phyloP scores from a whole-genome alignment of 2,113 vertebrate species.

The Ranitomeya imitator region DNA sequence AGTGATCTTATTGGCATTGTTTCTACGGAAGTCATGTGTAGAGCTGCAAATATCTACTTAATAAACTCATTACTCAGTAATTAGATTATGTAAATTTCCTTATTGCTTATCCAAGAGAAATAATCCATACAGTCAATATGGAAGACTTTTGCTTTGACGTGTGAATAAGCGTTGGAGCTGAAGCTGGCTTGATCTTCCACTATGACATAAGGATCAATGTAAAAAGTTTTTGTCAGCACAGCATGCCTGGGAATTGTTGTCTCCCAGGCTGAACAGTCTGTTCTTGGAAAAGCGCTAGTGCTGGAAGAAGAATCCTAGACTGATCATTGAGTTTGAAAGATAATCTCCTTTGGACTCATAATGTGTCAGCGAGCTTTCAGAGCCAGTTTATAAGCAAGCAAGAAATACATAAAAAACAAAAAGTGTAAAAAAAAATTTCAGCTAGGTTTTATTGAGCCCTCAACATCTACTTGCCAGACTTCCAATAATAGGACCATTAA shows the following conservation, averaged over 20 bases:
- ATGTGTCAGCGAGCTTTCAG: neutral
- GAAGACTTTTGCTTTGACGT: neutral
- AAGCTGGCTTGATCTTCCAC: constrained; percentile 6
- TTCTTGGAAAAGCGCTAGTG: constrained; percentile 26
- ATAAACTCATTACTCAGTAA: neutral
- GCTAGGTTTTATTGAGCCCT: neutral
- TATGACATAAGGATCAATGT: constrained; percentile 30
- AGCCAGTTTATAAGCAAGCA: neutral
- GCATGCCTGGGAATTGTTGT: constrained; percentile 21
- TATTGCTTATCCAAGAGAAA: neutral
- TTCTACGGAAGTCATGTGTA: neutral
- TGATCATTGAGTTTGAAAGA: neutral
- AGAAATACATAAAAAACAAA: neutral
- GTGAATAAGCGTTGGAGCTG: constrained; percentile 21
- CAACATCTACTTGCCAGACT: neutral
- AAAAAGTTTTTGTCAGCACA: constrained; percentile 3
- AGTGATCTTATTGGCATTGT: neutral
- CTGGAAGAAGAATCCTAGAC: constrained; percentile 13
- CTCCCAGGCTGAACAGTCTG: constrained; percentile 1
- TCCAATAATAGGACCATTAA: no score
- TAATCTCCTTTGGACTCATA: constrained; percentile 24
- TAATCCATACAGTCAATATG: constrained; percentile 16
- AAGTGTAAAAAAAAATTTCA: neutral
- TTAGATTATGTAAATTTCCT: neutral
- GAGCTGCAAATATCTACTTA: neutral